Conservation (phyloP, 2,888 invertebrate genomes). For the Leptarthrus brevirostris region DNA sequence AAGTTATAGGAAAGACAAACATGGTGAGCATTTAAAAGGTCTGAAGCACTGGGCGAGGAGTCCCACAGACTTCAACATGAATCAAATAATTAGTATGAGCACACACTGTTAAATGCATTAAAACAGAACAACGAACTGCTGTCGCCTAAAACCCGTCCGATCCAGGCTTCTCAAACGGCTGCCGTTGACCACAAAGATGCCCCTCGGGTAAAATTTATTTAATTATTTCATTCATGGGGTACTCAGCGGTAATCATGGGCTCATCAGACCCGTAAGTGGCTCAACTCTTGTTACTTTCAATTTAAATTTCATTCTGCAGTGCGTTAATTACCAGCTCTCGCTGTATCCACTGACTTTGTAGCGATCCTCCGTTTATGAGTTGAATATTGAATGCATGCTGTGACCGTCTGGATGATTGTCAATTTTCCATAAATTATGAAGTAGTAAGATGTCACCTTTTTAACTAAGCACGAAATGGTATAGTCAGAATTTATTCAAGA, state of each 20-base stretch:
- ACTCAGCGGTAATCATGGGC: constrained; percentile 34
- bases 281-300: constrained; percentile 46
- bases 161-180: constrained; percentile 18
- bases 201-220: constrained; percentile 44
- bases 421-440: constrained; percentile 12
- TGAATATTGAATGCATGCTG: constrained; percentile 19
- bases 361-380: neutral
- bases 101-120: neutral
- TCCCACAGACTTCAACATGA: constrained; percentile 31
- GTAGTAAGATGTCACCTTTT: constrained; percentile 4
- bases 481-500: too few relatives aligned
- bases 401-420: neutral
- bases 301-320: constrained; percentile 44
- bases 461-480: too few relatives aligned
- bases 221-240: constrained; percentile 46
- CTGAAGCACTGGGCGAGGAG: neutral
- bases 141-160: neutral
- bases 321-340: constrained; percentile 38
- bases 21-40: neutral
- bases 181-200: constrained; percentile 15
- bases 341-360: constrained; percentile 2
- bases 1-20: constrained; percentile 41
- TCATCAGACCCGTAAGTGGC: constrained; percentile 42
- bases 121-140: neutral
- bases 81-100: constrained; percentile 44